Conservation (phyloP, 2,888 invertebrate genomes). For the Lycophotia porphyrea region DNA sequence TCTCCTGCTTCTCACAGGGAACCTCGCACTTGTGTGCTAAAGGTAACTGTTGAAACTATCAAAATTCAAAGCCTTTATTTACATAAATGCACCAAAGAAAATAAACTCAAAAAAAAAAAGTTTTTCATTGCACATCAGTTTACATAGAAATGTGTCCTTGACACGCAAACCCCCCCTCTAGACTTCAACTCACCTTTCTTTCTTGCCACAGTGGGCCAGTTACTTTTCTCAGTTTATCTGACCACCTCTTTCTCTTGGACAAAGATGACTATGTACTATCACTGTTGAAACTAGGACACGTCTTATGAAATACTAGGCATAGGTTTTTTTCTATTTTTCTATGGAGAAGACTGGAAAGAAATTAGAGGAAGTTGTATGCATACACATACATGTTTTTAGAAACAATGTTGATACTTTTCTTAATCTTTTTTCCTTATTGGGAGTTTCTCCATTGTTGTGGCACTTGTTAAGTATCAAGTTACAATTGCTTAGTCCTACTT, state of each 20-base stretch:
- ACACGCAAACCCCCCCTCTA: background rate
- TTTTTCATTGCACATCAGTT: background rate
- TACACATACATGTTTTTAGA: background rate
- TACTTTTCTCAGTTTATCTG: background rate
- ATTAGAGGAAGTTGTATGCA: background rate
- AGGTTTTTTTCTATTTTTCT: background rate
- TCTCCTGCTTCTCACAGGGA: conserved; percentile 92
- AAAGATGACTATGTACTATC: background rate
- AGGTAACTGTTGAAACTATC: conserved; percentile 80
- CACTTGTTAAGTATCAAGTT: background rate
- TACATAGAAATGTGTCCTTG: background rate
- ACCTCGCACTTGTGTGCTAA: conserved; percentile 94
- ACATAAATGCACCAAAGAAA: background rate
- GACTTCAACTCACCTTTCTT: background rate
- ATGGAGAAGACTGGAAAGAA: background rate
- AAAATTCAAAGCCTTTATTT: background rate
- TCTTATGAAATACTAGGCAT: background rate
- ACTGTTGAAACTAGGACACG: background rate
- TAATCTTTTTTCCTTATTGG: background rate
- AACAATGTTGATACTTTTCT: background rate
- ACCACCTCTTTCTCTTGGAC: background rate
- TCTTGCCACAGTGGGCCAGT: background rate
- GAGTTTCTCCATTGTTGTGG: background rate
- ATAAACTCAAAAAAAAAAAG: background rate
- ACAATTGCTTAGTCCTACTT: background rate